A percentile compares a stretch with the other conserved stretches of the same genome.
These are phyloP conservation scores for Echiichthys vipera DNA, from an alignment of 2,797 vertebrate species.

Conservation along the genomic window DNA sequence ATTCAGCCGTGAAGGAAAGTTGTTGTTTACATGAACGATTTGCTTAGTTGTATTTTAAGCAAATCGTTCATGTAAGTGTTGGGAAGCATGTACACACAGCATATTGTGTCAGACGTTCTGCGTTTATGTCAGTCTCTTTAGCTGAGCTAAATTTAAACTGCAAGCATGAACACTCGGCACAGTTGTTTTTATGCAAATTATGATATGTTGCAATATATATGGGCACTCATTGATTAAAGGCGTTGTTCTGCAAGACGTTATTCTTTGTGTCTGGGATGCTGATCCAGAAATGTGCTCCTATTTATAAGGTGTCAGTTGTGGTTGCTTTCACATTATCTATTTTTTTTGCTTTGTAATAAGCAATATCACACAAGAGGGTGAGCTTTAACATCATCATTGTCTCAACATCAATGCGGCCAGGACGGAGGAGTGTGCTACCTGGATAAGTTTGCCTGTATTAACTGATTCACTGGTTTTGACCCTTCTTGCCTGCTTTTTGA, in stretches of 20 bases:
- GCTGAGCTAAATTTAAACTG: background rate
- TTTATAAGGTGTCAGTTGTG: background rate
- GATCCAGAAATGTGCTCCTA: conserved; percentile 2
- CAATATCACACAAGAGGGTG: no score
- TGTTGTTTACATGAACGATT: conserved; percentile 9
- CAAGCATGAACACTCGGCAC: background rate
- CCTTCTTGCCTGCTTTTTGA: no score
- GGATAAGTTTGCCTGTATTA: no score
- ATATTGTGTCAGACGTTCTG: background rate
- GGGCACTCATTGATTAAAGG: conserved; percentile 21
- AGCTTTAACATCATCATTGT: no score
- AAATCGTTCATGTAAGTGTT: no score
- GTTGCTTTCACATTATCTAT: background rate
- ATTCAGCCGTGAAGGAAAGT: conserved; percentile 26
- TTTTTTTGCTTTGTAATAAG: background rate
- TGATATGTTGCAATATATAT: background rate
- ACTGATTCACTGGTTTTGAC: no score
- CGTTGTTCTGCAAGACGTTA: background rate
- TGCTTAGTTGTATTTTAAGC: background rate
- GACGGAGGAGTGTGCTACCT: no score
- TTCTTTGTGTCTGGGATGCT: background rate
- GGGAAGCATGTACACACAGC: background rate
- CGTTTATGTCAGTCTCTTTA: background rate
- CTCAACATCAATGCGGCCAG: no score
- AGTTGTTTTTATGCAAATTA: conserved; percentile 19